Percentiles rank a stretch among this genome's conserved stretches.
Evolutionary conservation across 2,888 invertebrate species (phyloP).

Genomic region (Rhagonycha fulva): DNA sequence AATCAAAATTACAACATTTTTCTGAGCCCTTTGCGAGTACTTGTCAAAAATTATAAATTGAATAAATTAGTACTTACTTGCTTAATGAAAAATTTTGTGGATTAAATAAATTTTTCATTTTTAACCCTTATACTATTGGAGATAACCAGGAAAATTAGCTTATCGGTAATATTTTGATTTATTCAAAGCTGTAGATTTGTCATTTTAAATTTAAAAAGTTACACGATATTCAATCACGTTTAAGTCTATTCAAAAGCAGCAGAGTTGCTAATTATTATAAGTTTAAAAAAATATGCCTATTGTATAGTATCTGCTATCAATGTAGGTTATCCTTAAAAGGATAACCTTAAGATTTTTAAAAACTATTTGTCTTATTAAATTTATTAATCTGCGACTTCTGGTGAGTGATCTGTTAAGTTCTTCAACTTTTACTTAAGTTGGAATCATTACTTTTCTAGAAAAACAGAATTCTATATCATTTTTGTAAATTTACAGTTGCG

Average conservation of each 20-base stretch:
- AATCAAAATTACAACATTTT: too few relatives aligned
- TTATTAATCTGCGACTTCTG: neutral
- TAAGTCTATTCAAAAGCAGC: neutral
- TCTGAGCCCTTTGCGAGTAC: too few relatives aligned
- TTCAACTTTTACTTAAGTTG: neutral
- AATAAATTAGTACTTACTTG: too few relatives aligned
- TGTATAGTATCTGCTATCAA: neutral
- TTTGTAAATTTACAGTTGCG: neutral
- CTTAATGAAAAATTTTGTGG: too few relatives aligned
- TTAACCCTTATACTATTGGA: too few relatives aligned
- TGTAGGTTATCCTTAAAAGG: neutral
- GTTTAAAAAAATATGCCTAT: neutral
- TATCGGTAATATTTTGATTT: too few relatives aligned
- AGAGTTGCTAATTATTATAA: neutral
- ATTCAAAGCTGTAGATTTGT: too few relatives aligned
- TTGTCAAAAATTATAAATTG: too few relatives aligned
- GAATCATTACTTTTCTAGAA: neutral
- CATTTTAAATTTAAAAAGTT: neutral
- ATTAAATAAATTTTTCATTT: too few relatives aligned
- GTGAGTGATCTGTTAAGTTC: neutral
- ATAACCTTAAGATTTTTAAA: neutral
- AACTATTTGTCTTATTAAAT: neutral
- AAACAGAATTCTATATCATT: neutral
- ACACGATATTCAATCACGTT: neutral
- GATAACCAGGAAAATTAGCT: too few relatives aligned